Evolutionary conservation across 2,113 vertebrate species (phyloP).

Genomic region (Datnioides undecimradiatus): DNA sequence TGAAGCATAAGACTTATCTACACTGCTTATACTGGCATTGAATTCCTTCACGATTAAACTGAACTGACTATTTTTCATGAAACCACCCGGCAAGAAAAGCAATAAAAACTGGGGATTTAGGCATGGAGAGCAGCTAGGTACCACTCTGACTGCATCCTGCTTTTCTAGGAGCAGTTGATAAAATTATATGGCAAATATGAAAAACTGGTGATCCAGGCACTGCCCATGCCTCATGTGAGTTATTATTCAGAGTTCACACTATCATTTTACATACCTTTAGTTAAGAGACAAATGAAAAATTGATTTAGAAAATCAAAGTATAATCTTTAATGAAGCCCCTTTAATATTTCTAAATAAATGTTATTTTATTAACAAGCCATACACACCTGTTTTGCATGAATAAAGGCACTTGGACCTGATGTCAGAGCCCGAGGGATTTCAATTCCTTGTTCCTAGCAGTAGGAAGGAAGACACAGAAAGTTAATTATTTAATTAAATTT

Average conservation of each 20-base stretch:
- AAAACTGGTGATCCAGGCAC: too few relatives aligned
- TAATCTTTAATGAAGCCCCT: neutral
- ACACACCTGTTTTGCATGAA: conserved; percentile 79
- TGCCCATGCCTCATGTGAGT: neutral
- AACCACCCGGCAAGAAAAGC: neutral
- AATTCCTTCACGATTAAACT: neutral
- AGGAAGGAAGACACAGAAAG: conserved; percentile 8
- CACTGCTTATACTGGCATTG: neutral
- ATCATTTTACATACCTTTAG: neutral
- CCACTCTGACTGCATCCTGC: neutral
- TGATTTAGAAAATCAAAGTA: too few relatives aligned
- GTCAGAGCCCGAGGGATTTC: conserved; percentile 75
- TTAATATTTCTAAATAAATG: neutral
- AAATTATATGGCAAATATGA: neutral
- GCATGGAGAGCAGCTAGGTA: neutral
- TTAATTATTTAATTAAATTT: too few relatives aligned
- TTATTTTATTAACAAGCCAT: neutral
- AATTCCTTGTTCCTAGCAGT: conserved; percentile 75
- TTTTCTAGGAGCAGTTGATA: neutral
- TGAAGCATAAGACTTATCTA: conserved; percentile 37
- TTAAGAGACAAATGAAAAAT: too few relatives aligned
- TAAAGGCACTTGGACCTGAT: conserved; percentile 82
- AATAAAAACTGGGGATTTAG: neutral
- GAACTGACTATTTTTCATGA: neutral
- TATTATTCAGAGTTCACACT: neutral